Percentiles rank a stretch among this genome's conserved stretches.
Evolutionary conservation across 2,888 invertebrate species (phyloP).

Genomic region (Apodemia zela): DNA sequence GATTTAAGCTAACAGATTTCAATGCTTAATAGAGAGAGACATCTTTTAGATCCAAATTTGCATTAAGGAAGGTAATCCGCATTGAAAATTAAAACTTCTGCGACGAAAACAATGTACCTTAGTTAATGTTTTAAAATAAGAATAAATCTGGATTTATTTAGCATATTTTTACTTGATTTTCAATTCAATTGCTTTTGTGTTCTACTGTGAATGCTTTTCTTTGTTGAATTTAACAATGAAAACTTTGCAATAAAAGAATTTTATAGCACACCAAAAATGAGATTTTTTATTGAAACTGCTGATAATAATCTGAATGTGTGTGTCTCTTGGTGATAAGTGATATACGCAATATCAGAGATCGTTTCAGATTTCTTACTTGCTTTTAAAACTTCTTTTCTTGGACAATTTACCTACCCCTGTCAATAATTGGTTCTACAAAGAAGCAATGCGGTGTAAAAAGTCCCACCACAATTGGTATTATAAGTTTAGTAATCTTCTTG

Average conservation of each 20-base stretch:
- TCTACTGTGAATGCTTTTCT: neutral
- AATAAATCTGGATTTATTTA: neutral
- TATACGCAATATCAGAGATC: too few relatives aligned
- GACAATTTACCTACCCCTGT: too few relatives aligned
- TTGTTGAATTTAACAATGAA: neutral
- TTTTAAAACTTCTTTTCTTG: too few relatives aligned
- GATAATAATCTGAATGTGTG: too few relatives aligned
- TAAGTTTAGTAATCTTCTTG: too few relatives aligned
- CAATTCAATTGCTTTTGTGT: conserved; percentile 3
- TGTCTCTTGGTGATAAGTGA: too few relatives aligned
- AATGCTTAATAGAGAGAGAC: neutral
- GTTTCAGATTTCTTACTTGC: too few relatives aligned
- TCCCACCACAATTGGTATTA: too few relatives aligned
- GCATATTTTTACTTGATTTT: conserved; percentile 8
- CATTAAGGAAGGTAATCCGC: neutral
- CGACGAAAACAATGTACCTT: conserved; percentile 21
- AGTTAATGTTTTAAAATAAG: conserved; percentile 20
- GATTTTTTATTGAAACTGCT: too few relatives aligned
- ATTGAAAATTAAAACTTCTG: neutral
- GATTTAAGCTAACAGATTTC: neutral
- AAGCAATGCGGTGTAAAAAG: too few relatives aligned
- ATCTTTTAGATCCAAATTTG: neutral
- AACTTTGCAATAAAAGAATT: neutral
- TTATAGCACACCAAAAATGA: neutral
- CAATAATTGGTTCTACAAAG: too few relatives aligned